These are phyloP conservation scores for Gymnocheta viridis DNA, from an alignment of 2,888 invertebrate genomes.

Conservation along the genomic window DNA sequence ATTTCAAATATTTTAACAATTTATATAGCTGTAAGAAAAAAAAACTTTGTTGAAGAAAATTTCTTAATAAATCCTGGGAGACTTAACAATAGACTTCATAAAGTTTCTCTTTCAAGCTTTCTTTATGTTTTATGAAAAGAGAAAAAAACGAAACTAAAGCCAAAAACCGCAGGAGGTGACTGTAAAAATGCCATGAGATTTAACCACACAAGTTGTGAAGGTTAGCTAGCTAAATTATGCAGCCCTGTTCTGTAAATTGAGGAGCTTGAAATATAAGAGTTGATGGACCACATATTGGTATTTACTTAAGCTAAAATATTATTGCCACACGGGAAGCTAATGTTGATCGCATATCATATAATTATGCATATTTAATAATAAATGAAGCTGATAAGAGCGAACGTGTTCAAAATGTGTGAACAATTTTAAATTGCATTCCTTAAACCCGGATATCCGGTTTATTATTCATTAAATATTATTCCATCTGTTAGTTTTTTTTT, in stretches of 20 bases:
- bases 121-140: background rate
- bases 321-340: too few relatives aligned
- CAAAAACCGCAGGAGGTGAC: conserved; percentile 55
- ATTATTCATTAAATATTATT: conserved; percentile 16
- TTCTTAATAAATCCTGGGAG: conserved; percentile 61
- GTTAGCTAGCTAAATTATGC: background rate
- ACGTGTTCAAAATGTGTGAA: background rate
- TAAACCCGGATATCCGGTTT: conserved; percentile 51
- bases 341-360: too few relatives aligned
- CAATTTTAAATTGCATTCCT: background rate
- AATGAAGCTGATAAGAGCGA: background rate
- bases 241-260: background rate
- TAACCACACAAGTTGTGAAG: conserved; percentile 50
- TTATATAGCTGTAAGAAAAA: conserved; percentile 14
- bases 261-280: background rate
- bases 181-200: conserved; percentile 42
- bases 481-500: background rate
- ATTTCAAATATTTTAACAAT: conserved; percentile 66
- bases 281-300: too few relatives aligned
- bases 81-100: conserved; percentile 29
- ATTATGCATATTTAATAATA: background rate
- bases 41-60: conserved; percentile 50
- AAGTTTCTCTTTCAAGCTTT: conserved; percentile 45
- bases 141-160: conserved; percentile 1
- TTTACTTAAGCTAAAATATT: too few relatives aligned